Conservation (phyloP, 2,797 vertebrate species). For the Sciaenops ocellatus region DNA sequence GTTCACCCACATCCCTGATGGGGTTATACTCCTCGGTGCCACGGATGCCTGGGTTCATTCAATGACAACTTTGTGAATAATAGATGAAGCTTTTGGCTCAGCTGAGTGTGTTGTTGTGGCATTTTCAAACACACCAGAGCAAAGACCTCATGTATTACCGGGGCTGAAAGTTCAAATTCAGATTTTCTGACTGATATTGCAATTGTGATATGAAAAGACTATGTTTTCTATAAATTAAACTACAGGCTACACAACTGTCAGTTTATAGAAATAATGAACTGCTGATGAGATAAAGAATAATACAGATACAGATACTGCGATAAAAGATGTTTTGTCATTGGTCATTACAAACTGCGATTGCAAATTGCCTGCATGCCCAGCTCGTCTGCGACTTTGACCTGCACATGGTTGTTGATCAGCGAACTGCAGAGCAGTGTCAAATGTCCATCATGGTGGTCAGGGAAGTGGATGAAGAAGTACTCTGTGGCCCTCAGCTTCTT, state of each 20-base stretch:
- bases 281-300: neutral
- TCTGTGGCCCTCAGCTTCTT: conserved; percentile 99
- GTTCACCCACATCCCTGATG: conserved; percentile 27
- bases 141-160: conserved; percentile 1
- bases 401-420: no score
- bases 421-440: conserved; percentile 80
- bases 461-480: conserved; percentile 99
- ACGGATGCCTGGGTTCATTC: conserved; percentile 48
- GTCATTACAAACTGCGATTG: no score
- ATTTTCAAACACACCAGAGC: conserved; percentile 28
- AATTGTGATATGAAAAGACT: neutral
- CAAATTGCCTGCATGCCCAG: no score
- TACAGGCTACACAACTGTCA: neutral
- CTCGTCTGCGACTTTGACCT: no score
- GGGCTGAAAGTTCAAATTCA: neutral
- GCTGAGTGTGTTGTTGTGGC: conserved; percentile 50
- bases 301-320: neutral
- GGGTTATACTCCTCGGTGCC: conserved; percentile 39
- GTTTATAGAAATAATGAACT: neutral
- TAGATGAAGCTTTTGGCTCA: conserved; percentile 62
- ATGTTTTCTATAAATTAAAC: neutral
- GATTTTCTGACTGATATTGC: neutral
- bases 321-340: no score
- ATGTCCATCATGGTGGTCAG: conserved; percentile 98
- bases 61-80: conserved; percentile 72